Conservation (phyloP, 2,888 invertebrate genomes). For the Carpatolechia fugitivella region DNA sequence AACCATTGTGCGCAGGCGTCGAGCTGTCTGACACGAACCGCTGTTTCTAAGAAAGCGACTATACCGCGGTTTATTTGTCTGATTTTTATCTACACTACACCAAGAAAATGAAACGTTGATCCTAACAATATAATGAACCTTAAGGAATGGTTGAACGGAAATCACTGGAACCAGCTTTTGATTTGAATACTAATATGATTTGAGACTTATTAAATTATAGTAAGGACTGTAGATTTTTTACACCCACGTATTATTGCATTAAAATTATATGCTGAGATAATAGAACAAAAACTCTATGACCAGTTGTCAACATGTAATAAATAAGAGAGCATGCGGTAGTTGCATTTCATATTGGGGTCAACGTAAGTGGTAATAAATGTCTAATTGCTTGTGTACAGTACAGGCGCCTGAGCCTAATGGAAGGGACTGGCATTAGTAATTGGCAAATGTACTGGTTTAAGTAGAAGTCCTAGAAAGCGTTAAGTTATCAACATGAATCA, state of each 20-base stretch:
- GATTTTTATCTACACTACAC: conserved; percentile 10
- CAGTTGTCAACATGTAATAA: conserved; percentile 26
- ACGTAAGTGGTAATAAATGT: conserved; percentile 49
- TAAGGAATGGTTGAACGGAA: not conserved
- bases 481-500: not conserved
- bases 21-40: conserved; percentile 67
- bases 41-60: conserved; percentile 53
- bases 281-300: not conserved
- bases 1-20: conserved; percentile 71
- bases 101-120: conserved; percentile 6
- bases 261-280: not conserved
- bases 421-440: conserved; percentile 36
- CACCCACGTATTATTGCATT: too few species aligned
- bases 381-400: conserved; percentile 46
- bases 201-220: too few species aligned
- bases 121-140: conserved; percentile 1
- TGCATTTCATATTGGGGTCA: conserved; percentile 46
- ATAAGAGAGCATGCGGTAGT: conserved; percentile 34
- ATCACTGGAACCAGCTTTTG: not conserved
- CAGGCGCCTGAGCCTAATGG: conserved; percentile 45
- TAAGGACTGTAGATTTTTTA: too few species aligned
- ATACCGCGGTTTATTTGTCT: conserved; percentile 4
- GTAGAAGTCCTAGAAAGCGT: conserved; percentile 24
- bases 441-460: conserved; percentile 33
- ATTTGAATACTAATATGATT: too few species aligned